phyloP scores from a whole-genome alignment of 53 echinoderm and acorn worm genomes.

The Holothuria scabra region DNA sequence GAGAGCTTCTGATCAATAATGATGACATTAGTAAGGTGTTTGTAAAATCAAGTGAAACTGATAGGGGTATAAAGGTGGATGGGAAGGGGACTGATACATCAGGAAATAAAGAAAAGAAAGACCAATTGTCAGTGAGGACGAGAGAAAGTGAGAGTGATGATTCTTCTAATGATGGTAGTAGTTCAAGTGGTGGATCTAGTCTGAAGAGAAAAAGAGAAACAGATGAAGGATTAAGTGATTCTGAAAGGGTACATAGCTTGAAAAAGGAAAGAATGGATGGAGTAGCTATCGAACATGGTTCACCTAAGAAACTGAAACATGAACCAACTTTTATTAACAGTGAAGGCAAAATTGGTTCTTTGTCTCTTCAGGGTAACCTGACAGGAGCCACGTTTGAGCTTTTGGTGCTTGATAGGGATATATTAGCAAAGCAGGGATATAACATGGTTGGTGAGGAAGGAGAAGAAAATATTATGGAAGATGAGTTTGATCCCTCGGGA shows the following conservation, averaged over 20 bases:
- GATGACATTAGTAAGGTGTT: too few species aligned
- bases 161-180: neutral
- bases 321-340: neutral
- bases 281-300: neutral
- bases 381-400: neutral
- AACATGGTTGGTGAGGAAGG: neutral
- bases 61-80: too few species aligned
- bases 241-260: neutral
- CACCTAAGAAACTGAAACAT: neutral
- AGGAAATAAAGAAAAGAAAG: too few species aligned
- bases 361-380: too few species aligned
- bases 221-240: neutral
- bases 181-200: constrained; percentile 30
- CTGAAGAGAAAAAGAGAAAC: neutral
- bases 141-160: neutral
- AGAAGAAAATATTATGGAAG: neutral
- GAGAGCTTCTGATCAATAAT: too few species aligned
- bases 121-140: too few species aligned
- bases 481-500: neutral
- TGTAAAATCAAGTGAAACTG: too few species aligned
- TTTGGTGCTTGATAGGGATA: constrained; percentile 47
- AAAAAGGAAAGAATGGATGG: neutral
- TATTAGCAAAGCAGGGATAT: neutral
- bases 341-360: constrained; percentile 1
- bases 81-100: too few species aligned